These are phyloP conservation scores for Thamnaconus septentrionalis DNA, from an alignment of 2,113 vertebrate genomes.

Conservation along the genomic window DNA sequence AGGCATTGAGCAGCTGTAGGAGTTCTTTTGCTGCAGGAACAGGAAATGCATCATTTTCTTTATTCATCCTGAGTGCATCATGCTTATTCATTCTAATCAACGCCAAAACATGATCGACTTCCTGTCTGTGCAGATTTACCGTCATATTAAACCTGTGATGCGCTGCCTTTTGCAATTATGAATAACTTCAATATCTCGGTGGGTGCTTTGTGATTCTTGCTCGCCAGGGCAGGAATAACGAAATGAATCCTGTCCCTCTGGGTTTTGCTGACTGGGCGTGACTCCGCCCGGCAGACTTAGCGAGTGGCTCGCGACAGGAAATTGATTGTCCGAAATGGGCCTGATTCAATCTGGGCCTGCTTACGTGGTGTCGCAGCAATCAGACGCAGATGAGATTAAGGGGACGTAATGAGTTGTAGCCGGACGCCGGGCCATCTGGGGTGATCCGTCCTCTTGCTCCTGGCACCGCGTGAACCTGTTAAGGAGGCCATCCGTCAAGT, in stretches of 20 bases:
- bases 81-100: too few species aligned
- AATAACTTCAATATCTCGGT: too few species aligned
- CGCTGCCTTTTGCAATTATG: too few species aligned
- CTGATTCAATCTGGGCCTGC: constrained; percentile 54
- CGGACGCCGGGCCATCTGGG: constrained; percentile 52
- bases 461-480: too few species aligned
- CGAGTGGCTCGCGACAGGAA: constrained; percentile 44
- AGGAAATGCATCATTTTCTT: too few species aligned
- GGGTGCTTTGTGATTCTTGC: neutral
- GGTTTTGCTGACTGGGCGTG: neutral
- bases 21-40: too few species aligned
- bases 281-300: constrained; percentile 31
- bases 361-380: constrained; percentile 49
- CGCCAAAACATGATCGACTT: too few species aligned
- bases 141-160: too few species aligned
- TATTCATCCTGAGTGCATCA: too few species aligned
- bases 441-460: neutral
- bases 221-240: neutral
- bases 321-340: constrained; percentile 47
- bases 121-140: too few species aligned
- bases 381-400: constrained; percentile 58
- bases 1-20: too few species aligned
- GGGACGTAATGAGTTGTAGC: constrained; percentile 31
- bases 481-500: too few species aligned
- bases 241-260: neutral